Evolutionary conservation across 2,797 vertebrate species (phyloP).

Genomic region (Bradypodion ventrale): DNA sequence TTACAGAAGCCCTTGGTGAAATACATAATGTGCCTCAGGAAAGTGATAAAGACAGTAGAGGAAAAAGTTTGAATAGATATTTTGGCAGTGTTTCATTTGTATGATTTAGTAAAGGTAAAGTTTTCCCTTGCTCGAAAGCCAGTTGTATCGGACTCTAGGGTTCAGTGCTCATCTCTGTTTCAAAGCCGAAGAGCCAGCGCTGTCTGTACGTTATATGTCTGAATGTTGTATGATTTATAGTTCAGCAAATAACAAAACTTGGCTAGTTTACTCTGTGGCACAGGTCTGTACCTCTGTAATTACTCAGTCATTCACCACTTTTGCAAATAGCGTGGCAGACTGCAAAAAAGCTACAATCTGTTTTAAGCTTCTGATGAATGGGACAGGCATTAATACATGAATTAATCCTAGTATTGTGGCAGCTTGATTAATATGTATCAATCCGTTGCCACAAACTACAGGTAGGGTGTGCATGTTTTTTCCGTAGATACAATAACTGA

Average conservation of each 20-base stretch:
- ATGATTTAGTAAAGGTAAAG: too few species aligned
- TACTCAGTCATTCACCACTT: constrained; percentile 9
- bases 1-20: not conserved
- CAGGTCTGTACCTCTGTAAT: constrained; percentile 2
- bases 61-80: constrained; percentile 1
- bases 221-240: constrained; percentile 32
- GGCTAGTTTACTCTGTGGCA: not conserved
- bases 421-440: not conserved
- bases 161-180: too few species aligned
- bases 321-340: not conserved
- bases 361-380: not conserved
- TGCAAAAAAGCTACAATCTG: not conserved
- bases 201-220: too few species aligned
- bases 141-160: too few species aligned
- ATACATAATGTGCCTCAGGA: constrained; percentile 12
- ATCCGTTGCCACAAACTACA: not conserved
- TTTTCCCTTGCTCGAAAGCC: too few species aligned
- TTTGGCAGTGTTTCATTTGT: constrained; percentile 25
- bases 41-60: constrained; percentile 3
- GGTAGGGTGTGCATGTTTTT: not conserved
- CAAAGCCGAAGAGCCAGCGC: too few species aligned
- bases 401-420: constrained; percentile 1
- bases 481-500: not conserved
- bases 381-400: not conserved
- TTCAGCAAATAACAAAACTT: constrained; percentile 13